Conservation (phyloP, 1,140 invertebrate species). For the Pinna nobilis region DNA sequence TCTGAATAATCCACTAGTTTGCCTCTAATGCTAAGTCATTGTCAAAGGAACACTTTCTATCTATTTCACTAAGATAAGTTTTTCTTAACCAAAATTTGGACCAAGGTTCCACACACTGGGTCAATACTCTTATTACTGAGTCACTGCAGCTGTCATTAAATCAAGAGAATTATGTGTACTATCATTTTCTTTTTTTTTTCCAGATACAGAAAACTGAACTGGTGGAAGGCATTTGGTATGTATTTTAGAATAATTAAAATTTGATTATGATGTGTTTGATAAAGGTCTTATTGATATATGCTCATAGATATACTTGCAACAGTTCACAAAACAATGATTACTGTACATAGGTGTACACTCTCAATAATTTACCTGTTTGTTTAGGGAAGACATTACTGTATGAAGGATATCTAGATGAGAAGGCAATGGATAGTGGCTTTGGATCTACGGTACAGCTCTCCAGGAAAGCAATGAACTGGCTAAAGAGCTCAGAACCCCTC, state of each 20-base stretch:
- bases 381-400: slow-evolving; percentile 70
- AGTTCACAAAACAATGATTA: too few relatives aligned
- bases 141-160: too few relatives aligned
- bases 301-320: too few relatives aligned
- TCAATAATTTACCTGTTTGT: slow-evolving; percentile 1
- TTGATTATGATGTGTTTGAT: not conserved
- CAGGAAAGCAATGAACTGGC: slow-evolving; percentile 61
- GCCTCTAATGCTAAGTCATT: not conserved
- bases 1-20: too few relatives aligned
- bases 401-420: slow-evolving; percentile 68
- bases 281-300: too few relatives aligned
- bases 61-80: too few relatives aligned
- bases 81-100: too few relatives aligned
- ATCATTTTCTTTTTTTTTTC: slow-evolving; percentile 30
- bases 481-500: slow-evolving; percentile 24
- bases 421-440: slow-evolving; percentile 57
- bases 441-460: slow-evolving; percentile 66
- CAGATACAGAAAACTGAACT: slow-evolving; percentile 76
- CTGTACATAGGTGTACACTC: too few relatives aligned
- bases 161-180: too few relatives aligned
- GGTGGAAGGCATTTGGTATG: slow-evolving; percentile 81
- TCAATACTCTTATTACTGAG: too few relatives aligned
- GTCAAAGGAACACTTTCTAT: not conserved
- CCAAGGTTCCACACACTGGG: too few relatives aligned
- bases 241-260: not conserved